Base-by-base conservation (phyloP, 2,113 vertebrate genomes). In the Callipepla squamata region DNA sequence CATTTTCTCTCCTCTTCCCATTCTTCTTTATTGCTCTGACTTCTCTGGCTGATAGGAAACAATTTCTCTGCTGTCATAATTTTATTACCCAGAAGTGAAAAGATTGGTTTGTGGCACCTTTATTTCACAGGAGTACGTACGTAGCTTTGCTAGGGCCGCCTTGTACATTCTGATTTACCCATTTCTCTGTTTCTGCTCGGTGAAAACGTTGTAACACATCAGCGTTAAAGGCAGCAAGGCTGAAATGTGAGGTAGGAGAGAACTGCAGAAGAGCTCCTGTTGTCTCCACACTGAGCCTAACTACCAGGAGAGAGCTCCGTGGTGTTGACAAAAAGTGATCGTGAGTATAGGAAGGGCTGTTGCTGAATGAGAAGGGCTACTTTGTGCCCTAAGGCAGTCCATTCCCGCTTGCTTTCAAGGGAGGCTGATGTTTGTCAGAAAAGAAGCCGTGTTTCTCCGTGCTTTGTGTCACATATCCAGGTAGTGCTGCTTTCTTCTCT, bases 41-140 rank as follows among this genome's bases (percentile, higher is more conserved):
- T 78, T 86, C 63, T 80, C 26, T 59, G 74, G 80, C 86, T 88
- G 77, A 65, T 61, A 74, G 80, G 47, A 92, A 77, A 77, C 83
- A 88, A 50, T 90, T 93, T 93, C 76, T 92, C 68, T 93, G 73
- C 89, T 88, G 80, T 90, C 80, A 84, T 67, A 90, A 78, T 77
- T 93, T 92, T 80, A 70, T 90, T 94, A 84, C 21, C 50, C 42
- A 74, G 80, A 83, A 57, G 80, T 88, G 55, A 86, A 92, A 90
- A 90, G 86, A 83, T 80, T 73, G 90, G 80, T 93, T 93, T 88
- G 80, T 48, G 75, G 73, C 63, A 85, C 20, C 75, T 87, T 84
- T 88, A 92, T 94, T 85, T 92, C 55, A 16, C 21, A 62, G 93
- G 73, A 28, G 67, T 53, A 75, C 12, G 22, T 76, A 45, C 48